A percentile compares a stretch with the other conserved stretches of the same genome.
Conservation (phyloP, 2,888 invertebrate species). For the Acrobasis repandana region DNA sequence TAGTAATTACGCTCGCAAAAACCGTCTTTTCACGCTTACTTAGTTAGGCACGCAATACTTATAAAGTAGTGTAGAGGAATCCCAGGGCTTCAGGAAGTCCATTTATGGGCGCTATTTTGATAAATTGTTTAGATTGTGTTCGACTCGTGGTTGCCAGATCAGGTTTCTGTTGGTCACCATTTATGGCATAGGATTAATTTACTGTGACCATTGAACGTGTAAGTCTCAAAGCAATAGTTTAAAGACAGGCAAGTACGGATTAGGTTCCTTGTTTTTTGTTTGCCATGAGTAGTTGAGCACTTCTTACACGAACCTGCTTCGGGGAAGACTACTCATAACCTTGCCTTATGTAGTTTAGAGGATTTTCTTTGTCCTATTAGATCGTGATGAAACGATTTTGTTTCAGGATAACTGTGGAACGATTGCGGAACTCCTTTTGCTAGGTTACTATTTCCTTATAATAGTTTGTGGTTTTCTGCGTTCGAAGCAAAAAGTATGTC, state of each 20-base stretch:
- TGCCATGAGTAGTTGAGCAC: constrained; percentile 25
- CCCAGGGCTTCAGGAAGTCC: constrained; percentile 71
- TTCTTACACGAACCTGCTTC: constrained; percentile 29
- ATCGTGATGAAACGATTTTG: constrained; percentile 36
- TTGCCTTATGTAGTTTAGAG: constrained; percentile 30
- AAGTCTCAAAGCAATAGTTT: constrained; percentile 41
- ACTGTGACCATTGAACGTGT: constrained; percentile 52
- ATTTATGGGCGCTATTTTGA: constrained; percentile 75
- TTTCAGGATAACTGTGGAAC: background rate
- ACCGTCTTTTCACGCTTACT: constrained; percentile 32
- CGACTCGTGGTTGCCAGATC: constrained; percentile 66
- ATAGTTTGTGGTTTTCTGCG: background rate
- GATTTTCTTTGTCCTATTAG: constrained; percentile 31
- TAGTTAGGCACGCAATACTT: constrained; percentile 33
- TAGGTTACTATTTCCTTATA: background rate
- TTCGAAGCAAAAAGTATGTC: constrained; percentile 32
- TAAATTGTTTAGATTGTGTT: constrained; percentile 71
- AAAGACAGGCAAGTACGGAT: constrained; percentile 40
- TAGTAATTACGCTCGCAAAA: constrained; percentile 27
- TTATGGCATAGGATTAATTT: constrained; percentile 75
- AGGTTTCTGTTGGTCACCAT: constrained; percentile 71
- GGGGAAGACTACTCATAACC: constrained; percentile 33
- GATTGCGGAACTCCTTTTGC: constrained; percentile 10
- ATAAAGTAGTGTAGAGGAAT: constrained; percentile 47
- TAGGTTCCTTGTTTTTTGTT: constrained; percentile 39